A percentile compares a stretch with the other conserved stretches of the same genome.
These are phyloP conservation scores for Tetranychus piercei DNA, from an alignment of 2,888 invertebrate species.

Conservation along the genomic window DNA sequence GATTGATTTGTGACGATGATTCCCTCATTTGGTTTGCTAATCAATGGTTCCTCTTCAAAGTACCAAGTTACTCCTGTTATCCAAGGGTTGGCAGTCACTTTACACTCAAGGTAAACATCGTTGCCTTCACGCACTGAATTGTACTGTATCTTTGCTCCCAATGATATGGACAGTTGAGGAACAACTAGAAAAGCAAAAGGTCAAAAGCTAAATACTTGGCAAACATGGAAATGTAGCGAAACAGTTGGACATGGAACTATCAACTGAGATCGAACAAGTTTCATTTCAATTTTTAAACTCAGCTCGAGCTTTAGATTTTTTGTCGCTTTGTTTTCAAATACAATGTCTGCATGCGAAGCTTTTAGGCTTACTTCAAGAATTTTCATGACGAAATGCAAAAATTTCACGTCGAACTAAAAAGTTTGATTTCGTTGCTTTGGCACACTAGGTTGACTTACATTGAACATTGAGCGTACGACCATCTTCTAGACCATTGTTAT, in stretches of 20 bases:
- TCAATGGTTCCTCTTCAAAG: slow-evolving; percentile 22
- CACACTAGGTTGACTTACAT: slow-evolving; percentile 15
- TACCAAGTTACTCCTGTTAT: slow-evolving; percentile 26
- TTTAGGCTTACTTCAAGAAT: too few species aligned
- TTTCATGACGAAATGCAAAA: too few species aligned
- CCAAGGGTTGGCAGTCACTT: slow-evolving; percentile 25
- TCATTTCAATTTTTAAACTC: too few species aligned
- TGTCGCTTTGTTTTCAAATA: too few species aligned
- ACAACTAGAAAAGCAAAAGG: slow-evolving; percentile 15
- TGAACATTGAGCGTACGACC: slow-evolving; percentile 16
- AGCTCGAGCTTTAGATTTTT: too few species aligned
- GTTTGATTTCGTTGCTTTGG: too few species aligned
- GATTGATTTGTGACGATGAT: slow-evolving; percentile 76
- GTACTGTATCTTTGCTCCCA: slow-evolving; percentile 22
- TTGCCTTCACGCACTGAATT: slow-evolving; percentile 24
- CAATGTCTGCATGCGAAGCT: too few species aligned
- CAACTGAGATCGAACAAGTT: too few species aligned
- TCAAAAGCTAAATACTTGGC: too few species aligned
- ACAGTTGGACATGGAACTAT: too few species aligned
- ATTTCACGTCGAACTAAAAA: too few species aligned
- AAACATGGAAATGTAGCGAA: too few species aligned
- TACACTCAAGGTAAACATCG: slow-evolving; percentile 25
- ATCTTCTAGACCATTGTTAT: slow-evolving; percentile 15
- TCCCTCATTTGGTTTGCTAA: slow-evolving; percentile 22
- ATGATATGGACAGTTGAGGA: slow-evolving; percentile 19